Evolutionary conservation across 2,797 vertebrate genomes (phyloP).

Genomic region (Tenualosa ilisha): DNA sequence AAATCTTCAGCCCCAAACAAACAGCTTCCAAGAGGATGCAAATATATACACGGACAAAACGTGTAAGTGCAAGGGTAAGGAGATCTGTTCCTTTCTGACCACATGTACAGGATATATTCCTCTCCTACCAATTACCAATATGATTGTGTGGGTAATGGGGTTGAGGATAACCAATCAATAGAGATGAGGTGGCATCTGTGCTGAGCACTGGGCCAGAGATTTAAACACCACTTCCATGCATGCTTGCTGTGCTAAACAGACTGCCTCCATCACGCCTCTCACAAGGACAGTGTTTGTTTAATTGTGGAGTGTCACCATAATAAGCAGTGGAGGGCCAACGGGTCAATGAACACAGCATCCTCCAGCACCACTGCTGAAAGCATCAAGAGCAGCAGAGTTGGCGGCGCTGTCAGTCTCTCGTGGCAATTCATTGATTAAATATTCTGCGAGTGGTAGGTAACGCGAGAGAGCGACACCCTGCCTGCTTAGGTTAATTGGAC

Average conservation of each 20-base stretch:
- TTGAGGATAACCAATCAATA: constrained; percentile 42
- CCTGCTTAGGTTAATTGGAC: constrained; percentile 44
- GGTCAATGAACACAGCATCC: constrained; percentile 12
- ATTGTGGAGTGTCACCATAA: not conserved
- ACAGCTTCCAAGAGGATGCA: not conserved
- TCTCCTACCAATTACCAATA: constrained; percentile 46
- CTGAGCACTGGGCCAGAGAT: not conserved
- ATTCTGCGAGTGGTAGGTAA: not conserved
- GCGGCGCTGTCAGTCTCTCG: not conserved
- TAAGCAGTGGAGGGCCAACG: not conserved
- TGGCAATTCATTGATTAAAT: not conserved
- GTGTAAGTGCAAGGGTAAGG: not conserved
- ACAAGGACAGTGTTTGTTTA: not conserved
- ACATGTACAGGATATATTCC: constrained; percentile 36
- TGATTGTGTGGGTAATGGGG: constrained; percentile 44
- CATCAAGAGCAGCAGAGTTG: not conserved
- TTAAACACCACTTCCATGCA: constrained; percentile 6
- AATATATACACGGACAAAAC: not conserved
- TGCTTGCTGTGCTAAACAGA: constrained; percentile 1
- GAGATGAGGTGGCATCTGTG: constrained; percentile 22
- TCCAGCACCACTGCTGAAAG: not conserved
- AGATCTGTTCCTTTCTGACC: constrained; percentile 27
- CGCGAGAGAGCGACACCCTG: constrained; percentile 8
- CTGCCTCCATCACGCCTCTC: constrained; percentile 11
- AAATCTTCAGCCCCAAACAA: not conserved